Percentiles rank a stretch among this genome's conserved stretches.
Conservation (phyloP, 2,888 invertebrate species). For the Anorthoa munda region DNA sequence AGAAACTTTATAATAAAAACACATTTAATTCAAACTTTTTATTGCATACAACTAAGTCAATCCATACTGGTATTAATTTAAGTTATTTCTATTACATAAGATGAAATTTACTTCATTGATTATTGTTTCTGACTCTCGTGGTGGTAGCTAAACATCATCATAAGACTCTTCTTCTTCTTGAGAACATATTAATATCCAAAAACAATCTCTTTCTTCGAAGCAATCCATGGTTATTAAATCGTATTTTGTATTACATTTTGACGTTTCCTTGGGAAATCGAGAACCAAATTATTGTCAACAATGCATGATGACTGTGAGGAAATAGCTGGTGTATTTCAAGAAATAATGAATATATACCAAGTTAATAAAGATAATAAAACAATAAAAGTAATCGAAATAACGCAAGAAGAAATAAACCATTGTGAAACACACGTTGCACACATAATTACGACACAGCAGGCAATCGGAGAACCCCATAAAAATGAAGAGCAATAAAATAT, state of each 20-base stretch:
- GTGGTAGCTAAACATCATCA: slow-evolving; percentile 61
- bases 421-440: slow-evolving; percentile 9
- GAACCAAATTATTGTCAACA: slow-evolving; percentile 56
- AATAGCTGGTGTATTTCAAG: slow-evolving; percentile 37
- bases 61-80: slow-evolving; percentile 47
- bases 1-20: neutral
- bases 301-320: slow-evolving; percentile 65
- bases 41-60: slow-evolving; percentile 55
- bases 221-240: slow-evolving; percentile 51
- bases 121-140: slow-evolving; percentile 30
- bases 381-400: slow-evolving; percentile 22
- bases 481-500: neutral
- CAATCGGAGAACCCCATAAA: neutral
- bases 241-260: slow-evolving; percentile 57
- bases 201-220: slow-evolving; percentile 29
- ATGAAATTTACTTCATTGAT: slow-evolving; percentile 29
- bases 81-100: slow-evolving; percentile 23
- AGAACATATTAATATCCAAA: slow-evolving; percentile 11
- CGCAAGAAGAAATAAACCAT: slow-evolving; percentile 19
- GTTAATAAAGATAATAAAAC: slow-evolving; percentile 5
- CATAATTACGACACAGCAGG: slow-evolving; percentile 3
- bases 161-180: slow-evolving; percentile 37
- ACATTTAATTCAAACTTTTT: slow-evolving; percentile 54
- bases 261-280: slow-evolving; percentile 29
- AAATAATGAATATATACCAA: slow-evolving; percentile 12